Evolutionary conservation across 2,797 vertebrate species (phyloP).

Genomic region (Trachops cirrhosus): DNA sequence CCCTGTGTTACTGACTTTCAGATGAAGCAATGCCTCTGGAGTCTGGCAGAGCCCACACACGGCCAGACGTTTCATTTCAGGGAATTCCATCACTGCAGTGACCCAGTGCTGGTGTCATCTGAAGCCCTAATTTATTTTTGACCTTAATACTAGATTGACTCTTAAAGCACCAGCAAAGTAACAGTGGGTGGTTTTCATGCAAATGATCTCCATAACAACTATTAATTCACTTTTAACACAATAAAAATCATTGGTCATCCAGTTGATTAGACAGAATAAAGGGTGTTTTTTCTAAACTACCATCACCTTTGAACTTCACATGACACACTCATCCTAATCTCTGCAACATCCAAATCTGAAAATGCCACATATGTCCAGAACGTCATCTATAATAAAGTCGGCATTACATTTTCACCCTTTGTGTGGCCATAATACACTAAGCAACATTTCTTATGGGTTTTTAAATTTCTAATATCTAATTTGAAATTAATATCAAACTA

Average conservation of each 20-base stretch:
- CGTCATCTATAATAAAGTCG: neutral
- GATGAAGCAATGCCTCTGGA: constrained; percentile 33
- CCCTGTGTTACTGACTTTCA: constrained; percentile 52
- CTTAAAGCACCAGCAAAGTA: constrained; percentile 46
- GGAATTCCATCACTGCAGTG: constrained; percentile 38
- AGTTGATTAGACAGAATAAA: constrained; percentile 1
- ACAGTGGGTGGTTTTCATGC: constrained; percentile 25
- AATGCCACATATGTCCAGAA: neutral
- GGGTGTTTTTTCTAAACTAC: neutral
- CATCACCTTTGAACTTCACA: neutral
- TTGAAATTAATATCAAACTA: neutral
- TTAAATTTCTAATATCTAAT: neutral
- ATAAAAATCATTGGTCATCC: constrained; percentile 35
- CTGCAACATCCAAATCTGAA: neutral
- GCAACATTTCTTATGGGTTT: neutral
- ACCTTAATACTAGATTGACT: constrained; percentile 12
- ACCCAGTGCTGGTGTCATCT: constrained; percentile 17
- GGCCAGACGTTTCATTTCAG: constrained; percentile 21
- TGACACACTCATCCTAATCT: neutral
- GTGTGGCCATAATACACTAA: neutral
- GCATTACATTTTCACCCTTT: neutral
- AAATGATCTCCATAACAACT: neutral
- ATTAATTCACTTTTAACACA: constrained; percentile 1
- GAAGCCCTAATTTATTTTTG: constrained; percentile 57
- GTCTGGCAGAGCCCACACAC: constrained; percentile 41